Conservation (phyloP, 2,888 invertebrate genomes). For the Tenthredo mesomela region DNA sequence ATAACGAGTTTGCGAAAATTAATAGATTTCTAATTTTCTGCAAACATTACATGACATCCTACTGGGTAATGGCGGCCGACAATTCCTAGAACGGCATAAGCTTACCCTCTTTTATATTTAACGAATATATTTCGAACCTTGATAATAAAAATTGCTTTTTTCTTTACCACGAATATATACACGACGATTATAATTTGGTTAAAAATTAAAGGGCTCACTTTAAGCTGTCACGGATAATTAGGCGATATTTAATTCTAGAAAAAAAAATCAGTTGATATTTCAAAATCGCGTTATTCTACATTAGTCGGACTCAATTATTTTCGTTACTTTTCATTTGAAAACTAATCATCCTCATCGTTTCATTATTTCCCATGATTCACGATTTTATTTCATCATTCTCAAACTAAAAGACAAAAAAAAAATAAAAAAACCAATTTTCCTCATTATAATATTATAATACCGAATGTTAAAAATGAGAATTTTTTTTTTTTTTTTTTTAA, state of each 20-base stretch:
- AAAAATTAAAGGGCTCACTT: background rate
- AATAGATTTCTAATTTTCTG: constrained; percentile 38
- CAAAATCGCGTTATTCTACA: background rate
- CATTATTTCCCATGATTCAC: background rate
- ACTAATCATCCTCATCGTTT: background rate
- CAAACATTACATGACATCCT: constrained; percentile 67
- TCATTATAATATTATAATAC: background rate
- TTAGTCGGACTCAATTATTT: background rate
- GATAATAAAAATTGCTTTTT: constrained; percentile 16
- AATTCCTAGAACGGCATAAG: constrained; percentile 69
- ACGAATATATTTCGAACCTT: background rate
- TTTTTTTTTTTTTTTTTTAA: too few species aligned
- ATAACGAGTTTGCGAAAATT: background rate
- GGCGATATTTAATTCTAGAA: background rate
- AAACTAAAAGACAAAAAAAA: background rate
- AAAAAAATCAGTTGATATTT: constrained; percentile 23
- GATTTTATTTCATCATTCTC: background rate
- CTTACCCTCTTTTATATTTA: constrained; percentile 54
- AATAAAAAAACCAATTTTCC: background rate
- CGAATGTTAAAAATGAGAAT: background rate
- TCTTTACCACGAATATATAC: constrained; percentile 20
- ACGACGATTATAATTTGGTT: background rate
- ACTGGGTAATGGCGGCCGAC: constrained; percentile 71
- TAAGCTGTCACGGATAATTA: background rate
- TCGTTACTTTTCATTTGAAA: background rate